Evolutionary conservation across 1,140 invertebrate genomes (phyloP), one percentile per base, ranked within the genome.

Genomic region (Bilobella aurantiaca): DNA sequence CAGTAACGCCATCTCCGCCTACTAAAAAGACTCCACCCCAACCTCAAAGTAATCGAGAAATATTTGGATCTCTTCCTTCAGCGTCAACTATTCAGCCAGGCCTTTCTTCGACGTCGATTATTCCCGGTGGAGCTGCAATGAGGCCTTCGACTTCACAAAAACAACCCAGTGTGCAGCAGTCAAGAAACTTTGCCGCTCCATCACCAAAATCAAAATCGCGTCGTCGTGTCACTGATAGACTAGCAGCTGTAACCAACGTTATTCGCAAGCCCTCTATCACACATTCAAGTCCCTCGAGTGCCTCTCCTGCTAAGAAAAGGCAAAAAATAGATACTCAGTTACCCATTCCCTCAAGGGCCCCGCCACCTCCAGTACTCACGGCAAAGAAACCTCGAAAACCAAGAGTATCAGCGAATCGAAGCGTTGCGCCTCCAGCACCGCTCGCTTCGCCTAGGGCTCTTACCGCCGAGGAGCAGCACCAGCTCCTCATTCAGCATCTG

Each of bases 401-500:
- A 12, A 12, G 49, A 5, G 49, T 53, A 12, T 53, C 49, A 5
- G 14, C 49, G 5, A 23, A 12, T 53, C 49, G 5, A 18, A 12
- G 49, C 49, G 14, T 23, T 23, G 14, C 12, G 14, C 14, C 49
- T 53, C 8, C 5, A 53, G 49, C 49, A 16, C 49, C 5, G 25
- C 8, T 53, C 8, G 23, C 12, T 5, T 3, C 5, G 25, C 3
- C 23, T 5, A 53, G 12, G 8, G 49, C 21, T 23, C 49, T 53
- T 23, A 53, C 8, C 5, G 14, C 49, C 12, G 49, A 53, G 21
- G 14, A 53, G 23, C 49, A 61, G 61, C 58, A 18, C 56, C 66
- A 0, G 61, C 62, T 18, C 57, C 66, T 16, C 60, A 46, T 21
- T 62, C 66, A 1, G 34, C 62, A 34, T 58, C 46, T 18, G 29